Conservation (phyloP, 2,888 invertebrate genomes). For the Coleophora flavipennella region DNA sequence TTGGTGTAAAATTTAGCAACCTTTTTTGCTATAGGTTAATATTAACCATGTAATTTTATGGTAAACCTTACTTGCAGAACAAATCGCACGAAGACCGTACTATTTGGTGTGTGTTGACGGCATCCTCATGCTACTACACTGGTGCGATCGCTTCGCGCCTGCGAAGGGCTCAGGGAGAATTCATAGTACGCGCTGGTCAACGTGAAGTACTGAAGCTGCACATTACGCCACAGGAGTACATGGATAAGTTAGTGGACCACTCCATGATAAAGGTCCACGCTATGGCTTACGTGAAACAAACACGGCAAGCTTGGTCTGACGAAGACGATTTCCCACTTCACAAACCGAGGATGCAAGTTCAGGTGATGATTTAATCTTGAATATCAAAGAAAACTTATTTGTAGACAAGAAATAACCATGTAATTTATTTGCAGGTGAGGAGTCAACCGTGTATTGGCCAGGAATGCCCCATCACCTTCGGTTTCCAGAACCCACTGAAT, state of each 20-base stretch:
- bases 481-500: constrained; percentile 79
- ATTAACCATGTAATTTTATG: background rate
- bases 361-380: constrained; percentile 46
- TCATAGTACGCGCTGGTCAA: constrained; percentile 74
- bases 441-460: constrained; percentile 66
- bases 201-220: constrained; percentile 75
- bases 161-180: constrained; percentile 74
- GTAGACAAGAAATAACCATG: background rate
- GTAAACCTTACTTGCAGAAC: constrained; percentile 49
- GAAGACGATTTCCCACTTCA: constrained; percentile 81
- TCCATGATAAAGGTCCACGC: constrained; percentile 80
- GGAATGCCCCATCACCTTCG: constrained; percentile 69
- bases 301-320: constrained; percentile 81
- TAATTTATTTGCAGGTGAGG: constrained; percentile 38
- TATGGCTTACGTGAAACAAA: constrained; percentile 80
- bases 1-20: constrained; percentile 19
- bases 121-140: constrained; percentile 78
- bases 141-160: constrained; percentile 77
- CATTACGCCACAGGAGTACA: constrained; percentile 77
- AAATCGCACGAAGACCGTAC: constrained; percentile 75
- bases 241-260: constrained; percentile 79
- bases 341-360: constrained; percentile 77
- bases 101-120: constrained; percentile 75
- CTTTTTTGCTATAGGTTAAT: background rate
- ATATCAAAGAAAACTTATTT: background rate